Base-by-base conservation (phyloP, 2,113 vertebrate genomes). In the Oxygymnocypris stewartii region DNA sequence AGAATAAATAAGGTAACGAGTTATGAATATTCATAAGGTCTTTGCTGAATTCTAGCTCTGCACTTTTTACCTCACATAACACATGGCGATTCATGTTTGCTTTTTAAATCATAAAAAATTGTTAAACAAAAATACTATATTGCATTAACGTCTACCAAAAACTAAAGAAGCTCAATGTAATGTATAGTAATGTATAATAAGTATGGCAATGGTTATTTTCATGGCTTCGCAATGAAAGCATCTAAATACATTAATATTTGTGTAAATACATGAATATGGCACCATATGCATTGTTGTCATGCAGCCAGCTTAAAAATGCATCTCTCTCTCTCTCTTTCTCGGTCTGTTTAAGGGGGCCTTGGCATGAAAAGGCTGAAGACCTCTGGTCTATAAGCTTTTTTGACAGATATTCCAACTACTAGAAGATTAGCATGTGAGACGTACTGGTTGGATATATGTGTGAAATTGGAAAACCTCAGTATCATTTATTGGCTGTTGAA, bases 21-120 rank as follows among this genome's bases (percentile, higher is more conserved):
- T 65, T 44, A 65, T 44, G 6, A 63, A 65, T 81, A 81, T 63
- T 80, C 37, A 81, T 81, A 81, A 44, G n/a, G n/a, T 42, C 12
- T 65, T 65, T 65, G 79, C 14, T 81, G 40, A 81, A 40, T 81
- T 57, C 63, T 78, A 28, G 6, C 20, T 35, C 49, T 78, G 25
- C 13, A 11, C 20, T 47, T 44, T 74, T 75, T 75, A 75, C 20
- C 37, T 75, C 73, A 6, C 31, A n/a, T 61, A 14, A 79, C 31
- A 81, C 42, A 12, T 25, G 57, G 2, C 0, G 28, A 44, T 25
- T 81, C 6, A 63, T 44, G 12, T 75, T 44, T 75, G n/a, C 40
- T 25, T 74, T 74, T 10, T 42, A 23, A 73, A 44, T 74, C 20
- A 44, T 44, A 6, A 14, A 75, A 13, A 42, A 42, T 2, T 44